Percentiles rank a stretch among this genome's conserved stretches.
Evolutionary conservation across 2,888 invertebrate genomes (phyloP).

Genomic region (Eutolmus rufibarbis): DNA sequence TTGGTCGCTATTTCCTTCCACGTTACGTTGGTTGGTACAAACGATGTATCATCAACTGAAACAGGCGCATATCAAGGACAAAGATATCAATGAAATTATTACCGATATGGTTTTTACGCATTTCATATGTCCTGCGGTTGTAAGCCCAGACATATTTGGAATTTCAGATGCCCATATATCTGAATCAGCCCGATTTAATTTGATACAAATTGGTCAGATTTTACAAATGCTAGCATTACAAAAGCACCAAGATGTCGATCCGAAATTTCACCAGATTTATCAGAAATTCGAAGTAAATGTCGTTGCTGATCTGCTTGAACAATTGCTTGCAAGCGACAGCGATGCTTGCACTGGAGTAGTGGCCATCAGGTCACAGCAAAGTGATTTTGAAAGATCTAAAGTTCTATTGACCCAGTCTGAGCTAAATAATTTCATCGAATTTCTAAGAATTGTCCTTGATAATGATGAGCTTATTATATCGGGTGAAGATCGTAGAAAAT

Average conservation of each 20-base stretch:
- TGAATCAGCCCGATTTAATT: conserved; percentile 87
- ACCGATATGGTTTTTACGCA: conserved; percentile 92
- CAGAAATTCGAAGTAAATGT: conserved; percentile 75
- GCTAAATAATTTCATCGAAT: conserved; percentile 68
- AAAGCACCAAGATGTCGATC: conserved; percentile 81
- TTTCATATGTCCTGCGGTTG: conserved; percentile 95
- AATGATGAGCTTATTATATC: conserved; percentile 57
- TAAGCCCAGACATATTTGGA: conserved; percentile 94
- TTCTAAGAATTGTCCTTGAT: conserved; percentile 64
- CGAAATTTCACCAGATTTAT: conserved; percentile 78
- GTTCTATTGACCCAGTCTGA: conserved; percentile 74
- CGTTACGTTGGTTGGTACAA: conserved; percentile 88
- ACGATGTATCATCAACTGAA: conserved; percentile 78
- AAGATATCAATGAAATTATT: conserved; percentile 71
- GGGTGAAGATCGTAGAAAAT: conserved; percentile 62
- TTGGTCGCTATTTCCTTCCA: conserved; percentile 89
- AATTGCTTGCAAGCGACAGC: conserved; percentile 65
- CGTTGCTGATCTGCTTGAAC: conserved; percentile 79
- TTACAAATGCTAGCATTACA: conserved; percentile 89
- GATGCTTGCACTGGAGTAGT: conserved; percentile 58
- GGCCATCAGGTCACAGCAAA: conserved; percentile 61
- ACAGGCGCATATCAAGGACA: conserved; percentile 63
- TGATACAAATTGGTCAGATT: conserved; percentile 90
- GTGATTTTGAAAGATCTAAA: conserved; percentile 70
- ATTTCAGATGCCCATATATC: conserved; percentile 92